Evolutionary conservation across 2,797 vertebrate genomes (phyloP), one percentile per base, ranked within the genome.

Genomic region (Sebastes minor): DNA sequence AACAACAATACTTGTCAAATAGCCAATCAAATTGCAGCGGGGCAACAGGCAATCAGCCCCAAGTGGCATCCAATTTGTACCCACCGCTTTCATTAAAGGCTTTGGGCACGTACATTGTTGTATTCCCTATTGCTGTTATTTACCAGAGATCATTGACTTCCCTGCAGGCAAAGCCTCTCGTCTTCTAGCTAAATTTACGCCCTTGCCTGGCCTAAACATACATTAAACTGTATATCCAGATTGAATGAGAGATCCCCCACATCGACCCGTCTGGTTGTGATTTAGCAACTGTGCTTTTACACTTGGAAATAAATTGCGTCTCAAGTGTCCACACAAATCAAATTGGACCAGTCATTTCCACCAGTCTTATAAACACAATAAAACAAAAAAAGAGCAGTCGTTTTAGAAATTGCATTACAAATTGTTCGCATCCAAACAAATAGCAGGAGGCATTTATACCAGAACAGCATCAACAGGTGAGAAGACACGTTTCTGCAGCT

Each of bases 251-350:
- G 3, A 35, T 53, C 32, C 33, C 25, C n/a, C 6, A 53, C 33
- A 63, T 74, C 71, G 3, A 5, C 25, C 69, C 25, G 35, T 69
- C 65, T 49, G 2, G 22, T 28, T 68, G 65, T 74, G 49, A 81
- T 82, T 82, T 82, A 71, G 30, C 78, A 71, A 71, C 68, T 38
- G 52, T 57, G 78, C 38, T 65, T 71, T 69, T 59, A 42, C 28
- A 63, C 60, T 67, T 42, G 20, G 42, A 71, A 77, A 80, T 78
- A 74, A 83, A 80, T 79, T 61, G n/a, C 2, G 28, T 72, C 76
- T 77, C 66, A 55, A 83, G 83, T 80, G 74, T 69, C 65, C 46
- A 22, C 66, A 59, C 75, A 71, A 71, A 82, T 87, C 78, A 80
- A 69, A 74, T 74, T 78, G 62, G 32, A 23, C 71, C 74, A 25